Base-by-base conservation (phyloP, 2,888 invertebrate species). In the Polietes domitor region DNA sequence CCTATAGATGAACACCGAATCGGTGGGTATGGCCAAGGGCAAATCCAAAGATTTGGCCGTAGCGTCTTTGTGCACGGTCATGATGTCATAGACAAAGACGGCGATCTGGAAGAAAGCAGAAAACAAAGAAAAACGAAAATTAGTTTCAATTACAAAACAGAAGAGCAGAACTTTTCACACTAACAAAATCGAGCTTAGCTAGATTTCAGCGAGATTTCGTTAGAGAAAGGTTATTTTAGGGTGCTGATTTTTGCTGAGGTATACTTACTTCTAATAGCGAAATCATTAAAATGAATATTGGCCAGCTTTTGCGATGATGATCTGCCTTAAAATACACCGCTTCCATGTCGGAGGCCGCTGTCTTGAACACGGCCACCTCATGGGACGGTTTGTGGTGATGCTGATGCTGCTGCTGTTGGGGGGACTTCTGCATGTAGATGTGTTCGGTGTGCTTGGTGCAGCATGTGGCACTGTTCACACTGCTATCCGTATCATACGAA, bases 1-100 rank as follows among this genome's bases (percentile, higher is more conserved):
- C 86, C 98, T 94, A 94, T 98, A 98, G 87, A 98, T 97, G 91
- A 98, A 96, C 87, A 97, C 94, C 87, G 98, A 98, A 93, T 98
- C 97, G 87, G 96, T 96, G 63, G 98, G 98, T 87, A 98, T 97
- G 96, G 88, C 98, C 96, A 75, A 98, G 96, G 88, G 98, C 96
- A 73, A 97, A 96, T 86, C 98, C 96, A 86, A 95, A 92, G 96
- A 96, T 83, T 90, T 87, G 87, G 88, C 88, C 37, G 61, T 1
- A n/a, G 82, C 21, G 63, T 71, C 50, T 43, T 75, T 81, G 79
- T 74, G 41, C 26, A 79, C 77, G 7, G 95, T 94, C 86, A 97
- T 94, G 88, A 96, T 96, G 91, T 98, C 97, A 93, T 97, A 98
- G 75, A 96, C 95, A 94, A 98, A 98, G 92, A 98, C 97, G 80